phyloP scores from a whole-genome alignment of 2,113 vertebrate species.

The Callaeas wilsoni region DNA sequence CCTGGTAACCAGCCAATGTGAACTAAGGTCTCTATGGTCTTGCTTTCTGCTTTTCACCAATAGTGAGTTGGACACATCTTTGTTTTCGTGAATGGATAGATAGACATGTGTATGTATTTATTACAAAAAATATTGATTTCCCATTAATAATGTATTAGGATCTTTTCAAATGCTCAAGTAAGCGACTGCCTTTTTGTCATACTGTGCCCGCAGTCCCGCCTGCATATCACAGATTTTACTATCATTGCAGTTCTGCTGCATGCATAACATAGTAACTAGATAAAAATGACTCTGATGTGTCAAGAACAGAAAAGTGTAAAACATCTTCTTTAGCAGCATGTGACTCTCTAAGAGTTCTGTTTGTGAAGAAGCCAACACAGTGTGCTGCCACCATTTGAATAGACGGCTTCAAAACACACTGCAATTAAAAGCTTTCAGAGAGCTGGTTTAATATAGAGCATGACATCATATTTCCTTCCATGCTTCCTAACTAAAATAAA shows the following conservation, averaged over 20 bases:
- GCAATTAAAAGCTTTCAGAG: not conserved
- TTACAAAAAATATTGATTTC: slow-evolving; percentile 4
- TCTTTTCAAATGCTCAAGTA: not conserved
- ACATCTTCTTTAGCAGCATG: not conserved
- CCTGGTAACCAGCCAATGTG: not conserved
- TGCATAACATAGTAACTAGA: slow-evolving; percentile 8
- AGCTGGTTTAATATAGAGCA: not conserved
- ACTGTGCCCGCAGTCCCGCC: not conserved
- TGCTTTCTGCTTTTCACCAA: not conserved
- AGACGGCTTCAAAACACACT: not conserved
- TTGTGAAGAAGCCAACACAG: not conserved
- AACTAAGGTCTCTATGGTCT: not conserved
- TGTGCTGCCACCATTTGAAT: not conserved
- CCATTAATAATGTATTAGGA: slow-evolving; percentile 11
- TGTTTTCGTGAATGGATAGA: not conserved
- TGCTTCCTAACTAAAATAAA: not conserved
- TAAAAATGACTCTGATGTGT: not conserved
- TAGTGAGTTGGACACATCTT: not conserved
- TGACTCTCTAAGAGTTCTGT: not conserved
- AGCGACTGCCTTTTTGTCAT: not conserved
- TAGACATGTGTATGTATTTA: not conserved
- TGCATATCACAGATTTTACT: not conserved
- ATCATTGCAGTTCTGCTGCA: not conserved
- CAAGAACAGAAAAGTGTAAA: not conserved
- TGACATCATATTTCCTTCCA: not conserved